A percentile compares a stretch with the other conserved stretches of the same genome.
Evolutionary conservation across 1,140 invertebrate species (phyloP).

Genomic region (Zaprionus inermis): DNA sequence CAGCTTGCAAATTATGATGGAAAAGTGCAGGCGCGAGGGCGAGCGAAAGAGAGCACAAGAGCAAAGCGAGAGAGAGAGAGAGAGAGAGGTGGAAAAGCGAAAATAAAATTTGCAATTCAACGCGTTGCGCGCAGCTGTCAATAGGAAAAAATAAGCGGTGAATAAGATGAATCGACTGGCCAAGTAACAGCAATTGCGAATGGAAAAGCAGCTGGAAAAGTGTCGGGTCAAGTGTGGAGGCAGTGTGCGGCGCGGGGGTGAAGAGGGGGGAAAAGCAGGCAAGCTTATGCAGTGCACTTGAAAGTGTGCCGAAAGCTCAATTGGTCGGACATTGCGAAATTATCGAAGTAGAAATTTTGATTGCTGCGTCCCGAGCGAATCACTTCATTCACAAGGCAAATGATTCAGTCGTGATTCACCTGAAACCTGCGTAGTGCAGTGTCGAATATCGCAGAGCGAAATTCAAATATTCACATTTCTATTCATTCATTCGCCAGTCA

Average conservation of each 20-base stretch:
- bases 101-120: slow-evolving; percentile 46
- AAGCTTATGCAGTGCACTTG: no score
- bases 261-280: background rate
- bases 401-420: background rate
- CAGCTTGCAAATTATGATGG: slow-evolving; percentile 59
- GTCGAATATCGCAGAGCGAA: no score
- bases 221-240: slow-evolving; percentile 16
- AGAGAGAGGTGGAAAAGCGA: background rate
- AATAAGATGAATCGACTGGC: slow-evolving; percentile 59
- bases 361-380: background rate
- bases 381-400: background rate
- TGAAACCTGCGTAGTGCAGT: background rate
- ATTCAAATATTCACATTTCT: slow-evolving; percentile 6
- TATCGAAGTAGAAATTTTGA: background rate
- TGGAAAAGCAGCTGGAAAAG: slow-evolving; percentile 23
- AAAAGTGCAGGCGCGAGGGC: slow-evolving; percentile 24
- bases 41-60: background rate
- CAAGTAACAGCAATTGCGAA: slow-evolving; percentile 9
- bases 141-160: slow-evolving; percentile 35
- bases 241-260: background rate
- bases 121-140: slow-evolving; percentile 57
- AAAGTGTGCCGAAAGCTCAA: background rate
- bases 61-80: background rate
- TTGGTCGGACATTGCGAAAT: slow-evolving; percentile 4
- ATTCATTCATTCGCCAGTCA: slow-evolving; percentile 35